Evolutionary conservation across 2,888 invertebrate genomes (phyloP).

Genomic region (Hymenopus coronatus): DNA sequence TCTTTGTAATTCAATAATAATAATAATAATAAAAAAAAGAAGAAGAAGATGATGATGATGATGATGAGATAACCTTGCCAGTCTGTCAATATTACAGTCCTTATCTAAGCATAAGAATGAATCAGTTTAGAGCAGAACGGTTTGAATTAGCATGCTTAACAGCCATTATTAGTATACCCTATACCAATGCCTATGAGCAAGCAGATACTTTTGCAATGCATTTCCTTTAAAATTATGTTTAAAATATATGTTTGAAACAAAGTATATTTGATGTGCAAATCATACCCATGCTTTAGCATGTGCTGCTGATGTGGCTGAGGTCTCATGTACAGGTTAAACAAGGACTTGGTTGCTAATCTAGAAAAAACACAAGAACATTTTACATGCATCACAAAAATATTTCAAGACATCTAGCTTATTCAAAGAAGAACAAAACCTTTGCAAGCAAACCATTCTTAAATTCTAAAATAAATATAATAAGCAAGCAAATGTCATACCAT

Average conservation of each 20-base stretch:
- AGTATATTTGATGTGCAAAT: not conserved
- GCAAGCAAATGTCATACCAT: not conserved
- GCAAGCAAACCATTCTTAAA: not conserved
- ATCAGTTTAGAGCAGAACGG: not conserved
- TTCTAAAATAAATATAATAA: not conserved
- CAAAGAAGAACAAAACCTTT: not conserved
- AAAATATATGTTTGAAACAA: not conserved
- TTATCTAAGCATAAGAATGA: not conserved
- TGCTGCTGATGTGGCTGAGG: slow-evolving; percentile 50
- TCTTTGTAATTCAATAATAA: too few relatives aligned
- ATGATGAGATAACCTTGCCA: not conserved
- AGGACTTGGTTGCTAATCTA: slow-evolving; percentile 71
- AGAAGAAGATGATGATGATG: not conserved
- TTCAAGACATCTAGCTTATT: not conserved
- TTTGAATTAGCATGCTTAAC: not conserved
- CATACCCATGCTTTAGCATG: slow-evolving; percentile 66
- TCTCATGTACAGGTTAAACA: slow-evolving; percentile 67
- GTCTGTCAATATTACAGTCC: not conserved
- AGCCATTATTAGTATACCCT: not conserved
- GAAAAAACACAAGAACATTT: slow-evolving; percentile 42
- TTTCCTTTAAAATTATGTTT: not conserved
- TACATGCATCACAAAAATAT: not conserved
- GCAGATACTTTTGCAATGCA: not conserved
- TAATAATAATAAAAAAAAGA: too few relatives aligned
- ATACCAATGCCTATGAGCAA: not conserved